Evolutionary conservation across 2,113 vertebrate species (phyloP).

Genomic region (Lathamus discolor): DNA sequence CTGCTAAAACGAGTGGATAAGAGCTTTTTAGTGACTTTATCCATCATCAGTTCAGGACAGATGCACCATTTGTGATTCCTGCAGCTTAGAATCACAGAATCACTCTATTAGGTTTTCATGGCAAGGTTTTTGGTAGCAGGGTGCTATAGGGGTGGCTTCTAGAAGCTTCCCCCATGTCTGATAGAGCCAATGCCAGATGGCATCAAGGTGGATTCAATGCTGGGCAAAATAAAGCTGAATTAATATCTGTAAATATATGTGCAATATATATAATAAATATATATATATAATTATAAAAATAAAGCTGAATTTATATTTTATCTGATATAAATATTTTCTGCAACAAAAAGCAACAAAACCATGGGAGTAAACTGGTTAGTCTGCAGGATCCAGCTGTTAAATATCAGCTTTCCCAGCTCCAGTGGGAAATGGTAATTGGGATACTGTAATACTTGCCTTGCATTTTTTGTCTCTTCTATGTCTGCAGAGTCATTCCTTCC

Average conservation of each 20-base stretch:
- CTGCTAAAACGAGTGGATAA: background rate
- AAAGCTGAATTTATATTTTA: slow-evolving; percentile 1
- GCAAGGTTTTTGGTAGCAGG: background rate
- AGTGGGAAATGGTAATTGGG: background rate
- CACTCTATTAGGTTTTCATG: fast-evolving
- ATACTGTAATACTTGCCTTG: background rate
- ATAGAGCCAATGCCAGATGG: background rate
- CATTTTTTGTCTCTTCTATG: background rate
- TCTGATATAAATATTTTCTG: background rate
- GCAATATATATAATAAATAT: no score
- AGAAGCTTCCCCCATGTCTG: background rate
- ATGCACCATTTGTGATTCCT: background rate
- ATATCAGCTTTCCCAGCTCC: background rate
- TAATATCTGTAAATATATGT: background rate
- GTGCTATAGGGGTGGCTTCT: background rate
- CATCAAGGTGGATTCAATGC: background rate
- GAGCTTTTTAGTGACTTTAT: background rate
- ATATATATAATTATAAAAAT: background rate
- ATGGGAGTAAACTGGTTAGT: background rate
- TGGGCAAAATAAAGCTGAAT: background rate
- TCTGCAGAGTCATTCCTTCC: background rate
- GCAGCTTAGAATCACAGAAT: background rate
- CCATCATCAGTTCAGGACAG: background rate
- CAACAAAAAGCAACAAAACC: background rate
- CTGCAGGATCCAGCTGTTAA: slow-evolving; percentile 6